Evolutionary conservation across 2,797 vertebrate genomes (phyloP).

Genomic region (Eulemur coronatus): DNA sequence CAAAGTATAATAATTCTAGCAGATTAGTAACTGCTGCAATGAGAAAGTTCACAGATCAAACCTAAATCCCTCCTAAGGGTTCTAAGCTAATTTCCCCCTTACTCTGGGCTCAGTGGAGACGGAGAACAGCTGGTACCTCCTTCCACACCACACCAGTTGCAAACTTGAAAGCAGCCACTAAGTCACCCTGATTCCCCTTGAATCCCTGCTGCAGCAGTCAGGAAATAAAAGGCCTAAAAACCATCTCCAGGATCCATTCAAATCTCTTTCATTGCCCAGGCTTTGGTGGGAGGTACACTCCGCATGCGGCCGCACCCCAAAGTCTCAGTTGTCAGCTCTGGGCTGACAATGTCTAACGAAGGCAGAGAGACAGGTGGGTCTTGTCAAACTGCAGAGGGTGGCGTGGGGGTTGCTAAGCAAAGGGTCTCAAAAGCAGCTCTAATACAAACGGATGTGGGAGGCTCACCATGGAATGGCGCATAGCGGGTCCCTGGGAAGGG

Average conservation of each 20-base stretch:
- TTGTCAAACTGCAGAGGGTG: neutral
- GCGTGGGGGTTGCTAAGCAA: neutral
- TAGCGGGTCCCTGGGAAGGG: neutral
- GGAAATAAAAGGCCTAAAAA: neutral
- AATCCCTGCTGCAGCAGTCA: neutral
- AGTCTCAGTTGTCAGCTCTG: neutral
- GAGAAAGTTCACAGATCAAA: constrained; percentile 31
- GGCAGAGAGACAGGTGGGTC: neutral
- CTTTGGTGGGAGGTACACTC: neutral
- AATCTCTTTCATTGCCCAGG: neutral
- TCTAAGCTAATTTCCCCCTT: neutral
- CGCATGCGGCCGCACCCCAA: neutral
- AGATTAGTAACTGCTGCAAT: constrained; percentile 11
- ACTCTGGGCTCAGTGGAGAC: neutral
- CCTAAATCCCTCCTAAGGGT: neutral
- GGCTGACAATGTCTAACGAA: neutral
- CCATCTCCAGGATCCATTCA: neutral
- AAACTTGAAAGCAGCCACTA: constrained; percentile 7
- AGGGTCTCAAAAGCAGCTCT: neutral
- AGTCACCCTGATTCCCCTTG: neutral
- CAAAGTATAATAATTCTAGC: neutral
- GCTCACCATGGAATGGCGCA: neutral
- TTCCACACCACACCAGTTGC: neutral
- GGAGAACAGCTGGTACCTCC: neutral
- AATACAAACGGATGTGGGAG: neutral